phyloP scores from a whole-genome alignment of 2,797 vertebrate species.

The Botia almorhae region DNA sequence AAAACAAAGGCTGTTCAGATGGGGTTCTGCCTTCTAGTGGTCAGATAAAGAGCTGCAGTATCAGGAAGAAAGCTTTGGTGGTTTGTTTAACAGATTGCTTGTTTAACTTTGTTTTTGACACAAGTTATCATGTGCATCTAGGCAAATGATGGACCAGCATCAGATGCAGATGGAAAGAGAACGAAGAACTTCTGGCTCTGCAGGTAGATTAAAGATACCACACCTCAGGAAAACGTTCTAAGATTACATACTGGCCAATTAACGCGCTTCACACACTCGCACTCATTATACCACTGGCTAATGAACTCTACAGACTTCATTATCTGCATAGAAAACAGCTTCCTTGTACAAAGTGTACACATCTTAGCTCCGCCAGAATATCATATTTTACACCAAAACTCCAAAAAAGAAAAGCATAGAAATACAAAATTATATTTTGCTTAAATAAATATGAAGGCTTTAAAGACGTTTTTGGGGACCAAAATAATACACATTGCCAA shows the following conservation, averaged over 20 bases:
- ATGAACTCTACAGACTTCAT: conserved; percentile 9
- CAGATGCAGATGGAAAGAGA: conserved; percentile 94
- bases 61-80: not conserved
- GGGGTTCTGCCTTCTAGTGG: conserved; percentile 50
- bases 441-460: not conserved
- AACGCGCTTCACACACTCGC: conserved; percentile 40
- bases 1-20: no score
- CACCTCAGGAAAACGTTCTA: conserved; percentile 1
- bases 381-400: not conserved
- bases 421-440: not conserved
- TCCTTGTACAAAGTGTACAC: conserved; percentile 36
- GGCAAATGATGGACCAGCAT: conserved; percentile 95
- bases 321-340: conserved; percentile 20
- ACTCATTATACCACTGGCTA: not conserved
- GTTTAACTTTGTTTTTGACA: conserved; percentile 14
- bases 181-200: conserved; percentile 89
- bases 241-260: not conserved
- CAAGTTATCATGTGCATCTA: conserved; percentile 65
- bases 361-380: conserved; percentile 18
- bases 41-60: not conserved
- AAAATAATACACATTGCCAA: no score
- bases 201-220: conserved; percentile 75
- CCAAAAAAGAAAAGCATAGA: not conserved
- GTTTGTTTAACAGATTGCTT: not conserved
- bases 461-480: no score